Evolutionary conservation across 2,888 invertebrate species (phyloP), one percentile per base, ranked within the genome.

Genomic region (Orthonychiurus folsomi): DNA sequence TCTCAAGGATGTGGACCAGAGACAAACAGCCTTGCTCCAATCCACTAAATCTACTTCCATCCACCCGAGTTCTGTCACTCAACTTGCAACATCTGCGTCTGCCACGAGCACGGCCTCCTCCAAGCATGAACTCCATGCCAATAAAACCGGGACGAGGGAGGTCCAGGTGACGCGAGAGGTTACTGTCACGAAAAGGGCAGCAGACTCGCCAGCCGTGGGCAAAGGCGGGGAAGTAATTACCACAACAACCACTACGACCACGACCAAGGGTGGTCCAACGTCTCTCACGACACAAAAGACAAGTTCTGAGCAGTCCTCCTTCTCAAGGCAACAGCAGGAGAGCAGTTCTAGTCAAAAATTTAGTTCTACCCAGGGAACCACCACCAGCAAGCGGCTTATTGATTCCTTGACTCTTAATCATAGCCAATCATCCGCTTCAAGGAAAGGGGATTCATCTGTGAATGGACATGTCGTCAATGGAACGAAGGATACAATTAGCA

Each of bases 121-220:
- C 24, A 28, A 48, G 1, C 52, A 59, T 2, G 66, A 69, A 59
- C 64, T 69, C 5, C 60, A 66, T 27, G 72, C 84, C 1, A 82
- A 82, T 74, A 73, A 70, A 20, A 66, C 64, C 23, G 71, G 71
- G 18, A 63, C 69, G 3, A 62, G 62, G 20, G 70, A 73, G 61
- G 71, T 71, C 2, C 65, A 71, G 56, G 73, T 73, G 25, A 67
- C 66, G 1, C 48, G 71, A 61, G 71, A 71, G 58, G 71, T 70
- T 53, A 74, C 66, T 20, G 72, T 70, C 15, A 72, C 72, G 1
- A 70, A 71, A 54, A 60, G 70, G 54, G 63, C 63, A n/a, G 64
- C 59, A 1, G 62, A 15, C 15, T 5, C 5, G 9, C 9, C 5
- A 37, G 9, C 5, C 9, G n/a, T 63, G 62, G 12, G 63, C 57